Evolutionary conservation across 2,888 invertebrate species (phyloP), one percentile per base, ranked within the genome.

Genomic region (Nephrocerus scutellatus): DNA sequence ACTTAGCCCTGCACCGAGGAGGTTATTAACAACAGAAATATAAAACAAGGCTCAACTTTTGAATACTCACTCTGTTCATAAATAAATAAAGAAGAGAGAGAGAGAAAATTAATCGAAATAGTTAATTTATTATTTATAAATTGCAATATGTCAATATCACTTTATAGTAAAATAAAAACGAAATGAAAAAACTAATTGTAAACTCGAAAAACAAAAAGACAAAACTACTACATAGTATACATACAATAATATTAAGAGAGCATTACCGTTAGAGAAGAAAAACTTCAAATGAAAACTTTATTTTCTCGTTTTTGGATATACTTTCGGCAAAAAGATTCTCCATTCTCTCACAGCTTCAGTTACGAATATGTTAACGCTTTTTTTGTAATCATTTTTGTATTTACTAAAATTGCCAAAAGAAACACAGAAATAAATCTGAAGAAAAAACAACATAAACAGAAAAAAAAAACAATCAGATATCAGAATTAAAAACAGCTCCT

Each of bases 241-340:
- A 22, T 7, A 22, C 10, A 8, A 7, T 22, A 8, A 22, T 22
- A 22, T 22, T 7, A 22, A 22, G 22, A 22, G 10, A 10, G 10
- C 8, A 22, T 22, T 10, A 36, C 15, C 15, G 13, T 16, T 21
- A 8, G 10, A 29, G 22, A 23, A 22, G 22, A 22, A 22, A 22
- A 8, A 22, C 10, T 8, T 8, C 22, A 22, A 7, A 22, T 13
- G 4, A 29, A 14, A 29, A 20, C n/a, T 14, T 15, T 12, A n/a
- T 14, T 20, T 10, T 12, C 24, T n/a, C 28, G 13, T n/a, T n/a
- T n/a, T n/a, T n/a, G 30, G 39, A 33, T 30, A 47, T 48, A 53
- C 51, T 42, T 61, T 62, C 63, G 60, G 64, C 64, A 64, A 64
- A 65, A 64, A 64, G 65, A 64, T 62, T 63, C 62, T 63, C 55